These are phyloP conservation scores for Tympanoctomys barrerae DNA, from an alignment of 2,797 vertebrate species.

Conservation along the genomic window DNA sequence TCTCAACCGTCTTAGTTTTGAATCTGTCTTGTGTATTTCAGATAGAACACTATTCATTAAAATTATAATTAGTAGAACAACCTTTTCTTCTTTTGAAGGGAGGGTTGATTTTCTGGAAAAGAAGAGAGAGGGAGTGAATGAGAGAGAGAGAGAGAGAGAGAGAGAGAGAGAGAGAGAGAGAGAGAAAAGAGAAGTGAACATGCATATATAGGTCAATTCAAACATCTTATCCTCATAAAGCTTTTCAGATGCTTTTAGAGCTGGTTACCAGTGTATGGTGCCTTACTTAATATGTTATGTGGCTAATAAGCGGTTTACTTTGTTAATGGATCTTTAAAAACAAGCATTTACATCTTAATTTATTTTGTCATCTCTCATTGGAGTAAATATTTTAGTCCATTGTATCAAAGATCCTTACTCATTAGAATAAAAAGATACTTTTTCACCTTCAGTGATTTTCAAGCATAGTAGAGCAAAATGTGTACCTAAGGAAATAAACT, in stretches of 20 bases:
- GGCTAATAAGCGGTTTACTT: slow-evolving; percentile 27
- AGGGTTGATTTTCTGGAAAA: not conserved
- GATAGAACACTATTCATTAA: slow-evolving; percentile 33
- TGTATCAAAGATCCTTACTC: not conserved
- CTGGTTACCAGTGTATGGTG: not conserved
- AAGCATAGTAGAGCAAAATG: not conserved
- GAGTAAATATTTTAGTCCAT: slow-evolving; percentile 44
- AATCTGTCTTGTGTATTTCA: not conserved
- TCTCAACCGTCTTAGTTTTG: slow-evolving; percentile 19
- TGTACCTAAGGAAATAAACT: not conserved
- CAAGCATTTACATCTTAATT: slow-evolving; percentile 11
- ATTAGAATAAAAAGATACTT: not conserved
- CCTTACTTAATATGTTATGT: not conserved
- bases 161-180: not conserved
- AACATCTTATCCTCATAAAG: not conserved
- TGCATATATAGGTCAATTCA: no score
- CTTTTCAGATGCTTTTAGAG: slow-evolving; percentile 15
- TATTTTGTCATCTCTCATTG: slow-evolving; percentile 42
- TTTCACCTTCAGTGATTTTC: not conserved
- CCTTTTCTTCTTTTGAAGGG: not conserved
- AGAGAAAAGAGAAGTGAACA: no score
- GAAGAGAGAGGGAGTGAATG: not conserved
- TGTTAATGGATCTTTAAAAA: slow-evolving; percentile 49
- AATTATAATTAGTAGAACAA: slow-evolving; percentile 14
- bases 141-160: not conserved